Conservation (phyloP, 2,888 invertebrate species). For the Rhagophthalmus giganteus region DNA sequence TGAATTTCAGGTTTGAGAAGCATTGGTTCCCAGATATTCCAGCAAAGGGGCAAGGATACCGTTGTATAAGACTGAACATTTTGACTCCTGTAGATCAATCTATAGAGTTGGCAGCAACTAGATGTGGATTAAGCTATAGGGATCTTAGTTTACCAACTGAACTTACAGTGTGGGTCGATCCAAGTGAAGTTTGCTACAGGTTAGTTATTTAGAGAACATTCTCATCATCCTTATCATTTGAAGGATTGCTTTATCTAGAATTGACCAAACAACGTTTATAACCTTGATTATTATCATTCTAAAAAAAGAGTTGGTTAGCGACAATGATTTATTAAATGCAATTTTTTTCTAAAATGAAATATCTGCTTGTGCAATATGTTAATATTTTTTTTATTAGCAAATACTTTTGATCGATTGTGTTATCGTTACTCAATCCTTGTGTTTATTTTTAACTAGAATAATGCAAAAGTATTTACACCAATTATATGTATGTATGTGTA, state of each 20-base stretch:
- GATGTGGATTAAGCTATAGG: slow-evolving; percentile 64
- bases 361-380: too few relatives aligned
- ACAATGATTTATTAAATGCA: too few relatives aligned
- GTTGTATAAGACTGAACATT: slow-evolving; percentile 71
- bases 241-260: slow-evolving; percentile 1
- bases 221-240: not conserved
- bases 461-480: too few relatives aligned
- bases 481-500: too few relatives aligned
- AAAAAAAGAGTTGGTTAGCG: not conserved
- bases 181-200: slow-evolving; percentile 66
- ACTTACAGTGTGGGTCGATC: slow-evolving; percentile 78
- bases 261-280: slow-evolving; percentile 6
- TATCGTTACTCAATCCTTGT: too few relatives aligned
- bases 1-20: slow-evolving; percentile 56
- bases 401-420: too few relatives aligned
- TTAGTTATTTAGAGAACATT: slow-evolving; percentile 31
- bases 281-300: not conserved
- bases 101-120: slow-evolving; percentile 65
- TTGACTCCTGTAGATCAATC: slow-evolving; percentile 68
- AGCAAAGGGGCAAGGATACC: slow-evolving; percentile 71
- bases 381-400: too few relatives aligned
- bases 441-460: too few relatives aligned
- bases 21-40: slow-evolving; percentile 78
- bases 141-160: slow-evolving; percentile 68
- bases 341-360: too few relatives aligned